Evolutionary conservation across 53 echinoderm and acorn worm genomes (phyloP).

Genomic region (Crossaster papposus): DNA sequence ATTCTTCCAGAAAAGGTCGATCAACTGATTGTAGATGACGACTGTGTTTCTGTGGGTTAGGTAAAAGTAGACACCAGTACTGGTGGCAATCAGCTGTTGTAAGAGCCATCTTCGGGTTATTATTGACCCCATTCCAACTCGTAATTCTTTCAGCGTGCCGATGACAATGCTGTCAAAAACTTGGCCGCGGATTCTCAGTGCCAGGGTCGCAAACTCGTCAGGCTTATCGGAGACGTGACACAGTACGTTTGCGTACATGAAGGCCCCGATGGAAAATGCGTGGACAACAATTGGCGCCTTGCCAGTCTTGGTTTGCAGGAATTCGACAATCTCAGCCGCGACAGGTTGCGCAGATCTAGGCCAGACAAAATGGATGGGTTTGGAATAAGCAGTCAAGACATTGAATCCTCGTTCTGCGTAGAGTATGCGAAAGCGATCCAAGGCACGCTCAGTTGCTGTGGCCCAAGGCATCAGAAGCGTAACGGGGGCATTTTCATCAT

Average conservation of each 20-base stretch:
- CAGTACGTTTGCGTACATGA: constrained; percentile 68
- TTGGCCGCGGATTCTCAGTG: constrained; percentile 69
- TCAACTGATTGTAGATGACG: constrained; percentile 47
- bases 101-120: constrained; percentile 19
- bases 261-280: constrained; percentile 82
- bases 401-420: constrained; percentile 83
- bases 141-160: constrained; percentile 72
- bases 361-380: constrained; percentile 74
- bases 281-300: constrained; percentile 73
- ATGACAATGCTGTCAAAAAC: constrained; percentile 84
- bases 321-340: constrained; percentile 58
- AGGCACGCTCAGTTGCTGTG: constrained; percentile 60
- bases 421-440: constrained; percentile 70
- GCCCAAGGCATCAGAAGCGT: constrained; percentile 81
- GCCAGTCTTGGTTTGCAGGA: constrained; percentile 57
- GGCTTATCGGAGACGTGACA: constrained; percentile 26
- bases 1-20: constrained; percentile 67
- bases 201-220: constrained; percentile 43
- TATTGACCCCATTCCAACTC: constrained; percentile 56
- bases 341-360: constrained; percentile 63
- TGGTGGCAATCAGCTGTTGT: constrained; percentile 22
- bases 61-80: constrained; percentile 59
- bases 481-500: constrained; percentile 61
- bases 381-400: constrained; percentile 67
- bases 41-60: constrained; percentile 72